Evolutionary conservation across 2,888 invertebrate genomes (phyloP).

Genomic region (Frankliniella intonsa): DNA sequence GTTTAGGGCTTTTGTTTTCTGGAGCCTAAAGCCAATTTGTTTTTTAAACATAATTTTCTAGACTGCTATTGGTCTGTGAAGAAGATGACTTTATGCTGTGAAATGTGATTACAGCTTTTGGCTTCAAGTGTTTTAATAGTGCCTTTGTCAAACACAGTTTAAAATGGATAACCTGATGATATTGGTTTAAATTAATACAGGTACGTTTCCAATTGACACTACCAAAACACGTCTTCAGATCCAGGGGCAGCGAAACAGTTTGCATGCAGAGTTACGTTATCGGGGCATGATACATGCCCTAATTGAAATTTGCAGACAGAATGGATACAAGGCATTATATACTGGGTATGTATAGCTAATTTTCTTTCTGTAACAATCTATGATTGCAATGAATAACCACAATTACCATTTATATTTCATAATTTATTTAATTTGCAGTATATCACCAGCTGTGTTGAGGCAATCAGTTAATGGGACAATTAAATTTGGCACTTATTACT

Average conservation of each 20-base stretch:
- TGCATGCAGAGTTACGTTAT: conserved; percentile 71
- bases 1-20: no score
- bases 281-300: conserved; percentile 91
- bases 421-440: conserved; percentile 57
- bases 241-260: conserved; percentile 82
- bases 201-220: conserved; percentile 95
- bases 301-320: conserved; percentile 76
- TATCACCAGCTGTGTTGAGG: conserved; percentile 85
- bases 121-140: not conserved
- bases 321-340: conserved; percentile 81
- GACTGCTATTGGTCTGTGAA: not conserved
- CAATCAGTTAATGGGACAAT: conserved; percentile 95
- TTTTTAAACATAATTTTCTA: not conserved
- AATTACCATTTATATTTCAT: not conserved
- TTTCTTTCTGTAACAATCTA: no score
- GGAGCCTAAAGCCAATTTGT: no score
- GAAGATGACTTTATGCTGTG: not conserved
- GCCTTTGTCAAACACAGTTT: not conserved
- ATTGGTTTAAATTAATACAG: conserved; percentile 49
- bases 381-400: not conserved
- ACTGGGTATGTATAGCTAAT: conserved; percentile 60
- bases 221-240: conserved; percentile 91
- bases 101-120: not conserved
- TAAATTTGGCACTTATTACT: conserved; percentile 93
- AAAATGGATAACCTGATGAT: not conserved